phyloP scores from a whole-genome alignment of 2,888 invertebrate species.

The Alloscopus bannaensis region DNA sequence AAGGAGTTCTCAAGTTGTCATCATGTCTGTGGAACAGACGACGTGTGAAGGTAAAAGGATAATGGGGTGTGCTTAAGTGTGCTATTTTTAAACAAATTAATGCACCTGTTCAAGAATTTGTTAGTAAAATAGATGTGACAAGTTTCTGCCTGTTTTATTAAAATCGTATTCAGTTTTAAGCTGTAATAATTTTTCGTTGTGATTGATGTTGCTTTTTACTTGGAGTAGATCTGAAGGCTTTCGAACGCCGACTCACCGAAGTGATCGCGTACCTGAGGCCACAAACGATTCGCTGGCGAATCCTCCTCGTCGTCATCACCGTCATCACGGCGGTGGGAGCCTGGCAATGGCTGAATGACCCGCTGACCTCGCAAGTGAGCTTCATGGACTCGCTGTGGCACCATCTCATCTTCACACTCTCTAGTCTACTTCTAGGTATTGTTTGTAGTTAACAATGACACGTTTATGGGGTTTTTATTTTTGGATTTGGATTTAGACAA shows the following conservation, averaged over 20 bases:
- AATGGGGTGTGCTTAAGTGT: not conserved
- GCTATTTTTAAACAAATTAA: not conserved
- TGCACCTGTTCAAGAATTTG: not conserved
- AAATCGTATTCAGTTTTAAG: not conserved
- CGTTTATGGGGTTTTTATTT: not conserved
- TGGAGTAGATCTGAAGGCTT: slow-evolving; percentile 94
- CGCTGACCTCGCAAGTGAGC: slow-evolving; percentile 92
- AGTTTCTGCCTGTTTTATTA: not conserved
- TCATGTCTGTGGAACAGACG: slow-evolving; percentile 92
- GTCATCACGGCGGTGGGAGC: slow-evolving; percentile 95
- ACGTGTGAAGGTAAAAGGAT: slow-evolving; percentile 88
- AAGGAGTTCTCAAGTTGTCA: no score
- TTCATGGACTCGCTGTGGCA: slow-evolving; percentile 93
- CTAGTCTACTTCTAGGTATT: slow-evolving; percentile 88
- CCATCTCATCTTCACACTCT: slow-evolving; percentile 95
- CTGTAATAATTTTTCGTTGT: not conserved
- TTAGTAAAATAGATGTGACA: not conserved
- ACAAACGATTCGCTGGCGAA: slow-evolving; percentile 95
- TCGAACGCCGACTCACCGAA: slow-evolving; percentile 97
- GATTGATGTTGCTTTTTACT: slow-evolving; percentile 48
- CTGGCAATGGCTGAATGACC: slow-evolving; percentile 97
- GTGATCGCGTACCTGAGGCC: slow-evolving; percentile 97
- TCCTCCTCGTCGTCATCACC: slow-evolving; percentile 89
- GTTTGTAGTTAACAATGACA: not conserved
- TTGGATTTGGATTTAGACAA: not conserved